phyloP scores from a whole-genome alignment of 2,888 invertebrate species.

The Rhimphoctona megacephalus region DNA sequence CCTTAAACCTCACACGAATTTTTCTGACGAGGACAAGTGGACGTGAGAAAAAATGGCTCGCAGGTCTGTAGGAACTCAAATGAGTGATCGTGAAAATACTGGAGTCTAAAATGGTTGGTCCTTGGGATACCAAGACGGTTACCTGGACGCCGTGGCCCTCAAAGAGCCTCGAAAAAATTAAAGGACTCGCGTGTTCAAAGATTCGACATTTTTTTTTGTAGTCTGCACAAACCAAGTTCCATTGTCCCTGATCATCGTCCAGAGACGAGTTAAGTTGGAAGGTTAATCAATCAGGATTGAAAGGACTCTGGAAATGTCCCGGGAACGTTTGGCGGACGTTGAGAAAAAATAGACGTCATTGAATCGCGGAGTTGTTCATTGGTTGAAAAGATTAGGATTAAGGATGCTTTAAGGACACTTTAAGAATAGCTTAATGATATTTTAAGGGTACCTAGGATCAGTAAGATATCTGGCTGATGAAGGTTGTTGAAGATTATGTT shows the following conservation, averaged over 20 bases:
- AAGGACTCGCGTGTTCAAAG: not conserved
- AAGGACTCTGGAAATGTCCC: not conserved
- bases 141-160: not conserved
- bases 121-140: not conserved
- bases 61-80: conserved; percentile 13
- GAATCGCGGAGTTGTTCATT: not conserved
- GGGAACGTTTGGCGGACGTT: not conserved
- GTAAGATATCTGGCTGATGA: conserved; percentile 75
- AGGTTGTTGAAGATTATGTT: conserved; percentile 87
- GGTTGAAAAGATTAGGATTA: not conserved
- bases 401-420: not conserved
- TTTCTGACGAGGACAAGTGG: not conserved
- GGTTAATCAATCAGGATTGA: not conserved
- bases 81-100: conserved; percentile 45
- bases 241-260: not conserved
- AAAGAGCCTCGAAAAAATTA: not conserved
- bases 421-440: not conserved
- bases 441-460: conserved; percentile 77
- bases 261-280: not conserved
- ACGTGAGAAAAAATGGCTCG: conserved; percentile 23
- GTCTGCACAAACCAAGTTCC: conserved; percentile 2
- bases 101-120: conserved; percentile 25
- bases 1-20: too few relatives aligned
- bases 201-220: conserved; percentile 1
- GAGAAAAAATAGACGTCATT: not conserved